phyloP scores from a whole-genome alignment of 1,140 invertebrate species.

The Drosophila lacteicornis region DNA sequence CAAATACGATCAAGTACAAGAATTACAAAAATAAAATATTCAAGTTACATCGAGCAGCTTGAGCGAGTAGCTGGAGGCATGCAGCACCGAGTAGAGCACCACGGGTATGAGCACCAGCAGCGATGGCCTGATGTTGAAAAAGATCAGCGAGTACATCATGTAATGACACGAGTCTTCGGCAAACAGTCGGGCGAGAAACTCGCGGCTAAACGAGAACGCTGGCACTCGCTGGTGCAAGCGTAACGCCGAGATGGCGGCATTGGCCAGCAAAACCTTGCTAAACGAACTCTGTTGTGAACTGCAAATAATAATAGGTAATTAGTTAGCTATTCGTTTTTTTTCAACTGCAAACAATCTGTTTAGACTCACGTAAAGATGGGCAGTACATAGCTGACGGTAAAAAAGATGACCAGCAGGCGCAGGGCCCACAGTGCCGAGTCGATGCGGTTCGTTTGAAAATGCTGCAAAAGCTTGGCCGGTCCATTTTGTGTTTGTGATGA shows the following conservation, averaged over 20 bases:
- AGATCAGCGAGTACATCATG: slow-evolving; percentile 96
- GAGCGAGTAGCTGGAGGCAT: slow-evolving; percentile 95
- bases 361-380: slow-evolving; percentile 93
- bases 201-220: slow-evolving; percentile 90
- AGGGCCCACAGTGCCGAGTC: slow-evolving; percentile 94
- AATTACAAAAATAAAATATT: not conserved
- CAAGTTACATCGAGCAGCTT: slow-evolving; percentile 95
- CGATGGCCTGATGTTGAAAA: slow-evolving; percentile 94
- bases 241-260: slow-evolving; percentile 96
- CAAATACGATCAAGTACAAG: not conserved
- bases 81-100: slow-evolving; percentile 95
- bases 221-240: slow-evolving; percentile 97
- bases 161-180: slow-evolving; percentile 98
- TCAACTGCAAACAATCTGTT: not conserved
- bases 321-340: not conserved
- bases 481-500: slow-evolving; percentile 79
- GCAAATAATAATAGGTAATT: slow-evolving; percentile 18
- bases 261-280: slow-evolving; percentile 95
- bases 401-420: slow-evolving; percentile 92
- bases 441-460: slow-evolving; percentile 93
- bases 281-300: slow-evolving; percentile 94
- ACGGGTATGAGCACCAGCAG: slow-evolving; percentile 95
- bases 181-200: slow-evolving; percentile 92
- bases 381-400: slow-evolving; percentile 93
- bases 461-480: slow-evolving; percentile 88